These are phyloP conservation scores for Pelosia muscerda DNA, from an alignment of 2,888 invertebrate species.

Conservation along the genomic window DNA sequence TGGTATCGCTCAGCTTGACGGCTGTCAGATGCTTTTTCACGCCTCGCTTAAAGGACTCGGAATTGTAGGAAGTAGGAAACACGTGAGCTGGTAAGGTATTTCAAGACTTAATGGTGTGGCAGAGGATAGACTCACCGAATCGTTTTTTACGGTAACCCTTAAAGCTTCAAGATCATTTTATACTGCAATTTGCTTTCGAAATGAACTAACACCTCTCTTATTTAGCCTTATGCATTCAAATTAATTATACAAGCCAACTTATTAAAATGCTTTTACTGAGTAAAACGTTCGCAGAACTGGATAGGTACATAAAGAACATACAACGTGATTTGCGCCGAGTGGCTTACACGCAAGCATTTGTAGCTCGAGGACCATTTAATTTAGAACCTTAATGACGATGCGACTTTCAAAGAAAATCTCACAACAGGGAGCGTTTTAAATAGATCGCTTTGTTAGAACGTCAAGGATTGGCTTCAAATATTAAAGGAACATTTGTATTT, in stretches of 20 bases:
- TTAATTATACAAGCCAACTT: neutral
- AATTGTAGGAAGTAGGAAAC: too few relatives aligned
- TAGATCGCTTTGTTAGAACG: conserved; percentile 40
- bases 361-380: conserved; percentile 54
- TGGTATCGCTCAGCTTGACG: too few relatives aligned
- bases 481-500: conserved; percentile 16
- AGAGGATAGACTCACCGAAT: too few relatives aligned
- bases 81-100: too few relatives aligned
- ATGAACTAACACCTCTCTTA: neutral
- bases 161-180: neutral
- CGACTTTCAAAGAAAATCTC: conserved; percentile 53
- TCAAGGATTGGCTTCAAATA: conserved; percentile 38
- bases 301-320: conserved; percentile 15
- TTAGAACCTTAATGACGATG: conserved; percentile 54
- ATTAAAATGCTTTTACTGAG: conserved; percentile 38
- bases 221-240: neutral
- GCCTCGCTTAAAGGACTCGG: too few relatives aligned
- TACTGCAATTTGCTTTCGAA: neutral
- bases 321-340: conserved; percentile 31
- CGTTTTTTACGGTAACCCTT: neutral
- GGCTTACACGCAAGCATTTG: conserved; percentile 40
- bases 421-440: conserved; percentile 38
- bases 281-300: conserved; percentile 25
- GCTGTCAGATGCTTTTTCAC: too few relatives aligned
- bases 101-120: too few relatives aligned